Conservation (phyloP, 2,113 vertebrate genomes). For the Apteryx mantelli region DNA sequence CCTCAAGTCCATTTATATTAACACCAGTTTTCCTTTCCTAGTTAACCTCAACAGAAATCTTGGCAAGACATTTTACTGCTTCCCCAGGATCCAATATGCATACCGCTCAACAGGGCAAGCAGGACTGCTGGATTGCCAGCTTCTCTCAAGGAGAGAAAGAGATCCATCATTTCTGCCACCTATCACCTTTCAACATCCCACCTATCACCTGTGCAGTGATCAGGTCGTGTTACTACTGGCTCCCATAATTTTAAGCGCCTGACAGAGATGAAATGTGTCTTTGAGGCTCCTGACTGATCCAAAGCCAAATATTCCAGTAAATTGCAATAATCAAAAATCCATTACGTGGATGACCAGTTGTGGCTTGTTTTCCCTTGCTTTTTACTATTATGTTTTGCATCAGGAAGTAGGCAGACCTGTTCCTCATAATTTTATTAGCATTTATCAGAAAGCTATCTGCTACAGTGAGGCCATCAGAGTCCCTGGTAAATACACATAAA, state of each 20-base stretch:
- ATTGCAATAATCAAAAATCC: slow-evolving; percentile 8
- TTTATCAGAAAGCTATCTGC: slow-evolving; percentile 59
- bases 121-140: not conserved
- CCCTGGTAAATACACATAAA: slow-evolving; percentile 37
- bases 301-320: slow-evolving; percentile 60
- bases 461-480: slow-evolving; percentile 6
- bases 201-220: not conserved
- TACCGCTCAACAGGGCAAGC: not conserved
- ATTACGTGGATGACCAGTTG: slow-evolving; percentile 8
- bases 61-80: not conserved
- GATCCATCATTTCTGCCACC: not conserved
- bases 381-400: slow-evolving; percentile 47
- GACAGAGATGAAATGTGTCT: not conserved
- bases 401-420: slow-evolving; percentile 40
- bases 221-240: not conserved
- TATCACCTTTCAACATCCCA: no score
- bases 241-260: not conserved
- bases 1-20: not conserved
- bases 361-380: slow-evolving; percentile 12
- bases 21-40: not conserved
- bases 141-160: not conserved
- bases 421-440: slow-evolving; percentile 25
- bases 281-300: not conserved
- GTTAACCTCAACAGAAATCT: not conserved
- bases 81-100: not conserved